These are phyloP conservation scores for Pyrgus malvae DNA, from an alignment of 2,888 invertebrate genomes.

Conservation along the genomic window DNA sequence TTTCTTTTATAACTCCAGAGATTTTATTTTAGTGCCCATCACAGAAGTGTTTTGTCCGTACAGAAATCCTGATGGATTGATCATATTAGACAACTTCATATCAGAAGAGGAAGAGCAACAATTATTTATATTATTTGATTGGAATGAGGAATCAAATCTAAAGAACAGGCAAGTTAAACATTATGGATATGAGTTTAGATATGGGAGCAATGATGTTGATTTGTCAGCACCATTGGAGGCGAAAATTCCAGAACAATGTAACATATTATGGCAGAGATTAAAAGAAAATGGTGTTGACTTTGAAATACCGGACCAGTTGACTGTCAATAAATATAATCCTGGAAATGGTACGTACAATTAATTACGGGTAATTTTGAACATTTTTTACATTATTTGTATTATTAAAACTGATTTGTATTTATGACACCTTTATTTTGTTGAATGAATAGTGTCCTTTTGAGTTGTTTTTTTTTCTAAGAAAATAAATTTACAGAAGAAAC, in stretches of 20 bases:
- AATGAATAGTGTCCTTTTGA: too few species aligned
- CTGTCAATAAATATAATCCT: slow-evolving; percentile 91
- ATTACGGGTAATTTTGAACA: neutral
- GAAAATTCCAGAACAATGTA: slow-evolving; percentile 87
- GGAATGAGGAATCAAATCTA: slow-evolving; percentile 70
- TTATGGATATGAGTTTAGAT: slow-evolving; percentile 95
- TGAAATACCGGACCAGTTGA: slow-evolving; percentile 89
- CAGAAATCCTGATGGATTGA: slow-evolving; percentile 85
- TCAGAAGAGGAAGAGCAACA: slow-evolving; percentile 84
- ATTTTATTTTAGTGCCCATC: slow-evolving; percentile 59
- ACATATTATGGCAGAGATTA: slow-evolving; percentile 84
- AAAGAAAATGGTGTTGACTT: slow-evolving; percentile 53
- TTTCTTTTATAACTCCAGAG: neutral
- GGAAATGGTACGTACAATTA: slow-evolving; percentile 85
- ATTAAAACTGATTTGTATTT: too few species aligned
- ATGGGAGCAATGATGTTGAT: slow-evolving; percentile 93
- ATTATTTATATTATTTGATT: slow-evolving; percentile 83
- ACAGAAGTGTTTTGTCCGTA: slow-evolving; percentile 55
- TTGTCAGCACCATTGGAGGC: slow-evolving; percentile 83
- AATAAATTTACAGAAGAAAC: too few species aligned
- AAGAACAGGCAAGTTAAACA: slow-evolving; percentile 94
- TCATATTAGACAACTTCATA: slow-evolving; percentile 87
- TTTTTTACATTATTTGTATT: too few species aligned
- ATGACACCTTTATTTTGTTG: too few species aligned
- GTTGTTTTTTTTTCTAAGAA: too few species aligned